Evolutionary conservation across 2,113 vertebrate genomes (phyloP), one percentile per base, ranked within the genome.

Genomic region (Heterotis niloticus): DNA sequence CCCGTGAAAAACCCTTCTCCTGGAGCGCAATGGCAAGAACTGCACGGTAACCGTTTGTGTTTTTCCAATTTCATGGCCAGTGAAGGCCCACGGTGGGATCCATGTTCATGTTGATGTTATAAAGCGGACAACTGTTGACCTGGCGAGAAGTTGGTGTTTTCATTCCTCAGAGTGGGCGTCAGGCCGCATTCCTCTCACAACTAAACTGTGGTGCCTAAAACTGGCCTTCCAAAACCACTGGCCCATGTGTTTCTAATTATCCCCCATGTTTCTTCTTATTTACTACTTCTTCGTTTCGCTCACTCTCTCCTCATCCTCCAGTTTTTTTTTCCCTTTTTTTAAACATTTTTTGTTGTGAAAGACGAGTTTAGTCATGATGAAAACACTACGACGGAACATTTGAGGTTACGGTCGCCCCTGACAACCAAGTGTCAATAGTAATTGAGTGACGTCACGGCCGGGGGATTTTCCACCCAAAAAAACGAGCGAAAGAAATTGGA

Each of bases 241-340:
- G 67, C 57, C 81, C 81, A 82, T 82, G 67, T 82, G 81, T 72
- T 82, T 82, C 66, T 56, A 79, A 76, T 82, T 82, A 82, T 62
- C 34, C 59, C 34, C 65, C 73, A 23, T 76, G 79, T 80, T 77
- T 60, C 65, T 69, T 76, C 74, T 76, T 77, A 80, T 80, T 80
- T 80, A 77, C 73, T 80, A 76, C 59, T 54, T 65, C 62, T 68
- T 17, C 66, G 20, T 57, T 26, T 79, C 70, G n/a, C 72, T 68
- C 28, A 29, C 34, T 70, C 67, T 34, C 20, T 60, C 24, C 17
- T 17, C 24, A 12, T 54, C 29, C 12, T 62, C 60, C 13, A 5
- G 26, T 51, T 24, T 16, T 26, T 64, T 34, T 29, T 16, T 52
- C 69, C 71, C 23, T 44, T 79, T 62, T 74, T 68, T 62, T 73